Percentiles rank a stretch among this genome's conserved stretches.
Evolutionary conservation across 2,797 vertebrate species (phyloP).

Genomic region (Cossypha caffra): DNA sequence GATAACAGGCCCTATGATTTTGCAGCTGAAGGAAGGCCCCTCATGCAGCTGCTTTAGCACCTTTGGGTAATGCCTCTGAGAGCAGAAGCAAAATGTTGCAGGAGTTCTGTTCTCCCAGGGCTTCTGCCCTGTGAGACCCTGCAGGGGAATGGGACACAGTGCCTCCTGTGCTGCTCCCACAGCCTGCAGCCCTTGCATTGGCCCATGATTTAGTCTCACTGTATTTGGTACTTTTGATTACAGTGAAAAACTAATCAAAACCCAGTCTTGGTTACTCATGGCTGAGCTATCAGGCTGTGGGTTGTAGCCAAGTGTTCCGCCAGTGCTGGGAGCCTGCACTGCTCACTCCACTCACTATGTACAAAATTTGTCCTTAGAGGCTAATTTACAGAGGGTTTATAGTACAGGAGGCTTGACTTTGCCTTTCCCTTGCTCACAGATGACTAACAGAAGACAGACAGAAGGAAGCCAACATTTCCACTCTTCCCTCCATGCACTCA

Average conservation of each 20-base stretch:
- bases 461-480: background rate
- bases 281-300: background rate
- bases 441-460: background rate
- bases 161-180: no score
- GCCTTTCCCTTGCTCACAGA: background rate
- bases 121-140: background rate
- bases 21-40: background rate
- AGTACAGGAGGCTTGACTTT: background rate
- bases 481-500: accelerated
- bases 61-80: background rate
- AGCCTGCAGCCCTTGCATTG: accelerated
- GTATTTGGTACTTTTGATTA: background rate
- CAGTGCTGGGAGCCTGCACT: accelerated
- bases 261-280: background rate
- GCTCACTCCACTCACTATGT: accelerated
- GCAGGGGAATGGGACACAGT: accelerated
- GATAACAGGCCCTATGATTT: background rate
- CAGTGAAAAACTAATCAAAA: background rate
- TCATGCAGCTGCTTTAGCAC: background rate
- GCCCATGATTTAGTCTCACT: background rate
- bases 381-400: background rate
- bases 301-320: background rate
- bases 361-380: background rate
- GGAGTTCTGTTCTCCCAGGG: background rate
- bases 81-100: background rate